Evolutionary conservation across 64 coral and sea anemone genomes (phyloP).

Genomic region (Porites lutea): DNA sequence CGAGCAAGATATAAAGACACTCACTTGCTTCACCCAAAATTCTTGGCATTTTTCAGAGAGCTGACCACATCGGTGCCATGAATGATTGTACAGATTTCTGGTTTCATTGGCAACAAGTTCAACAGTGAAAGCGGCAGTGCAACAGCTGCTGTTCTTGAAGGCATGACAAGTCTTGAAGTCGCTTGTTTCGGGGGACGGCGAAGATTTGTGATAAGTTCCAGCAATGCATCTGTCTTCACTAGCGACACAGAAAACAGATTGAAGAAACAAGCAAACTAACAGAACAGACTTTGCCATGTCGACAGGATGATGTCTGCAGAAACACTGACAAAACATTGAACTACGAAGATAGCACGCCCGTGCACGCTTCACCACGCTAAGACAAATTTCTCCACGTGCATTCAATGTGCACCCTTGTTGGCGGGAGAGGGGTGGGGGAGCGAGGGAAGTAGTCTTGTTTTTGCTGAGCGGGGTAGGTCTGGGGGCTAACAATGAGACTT

Average conservation of each 20-base stretch:
- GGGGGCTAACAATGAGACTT: no score
- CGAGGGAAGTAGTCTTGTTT: no score
- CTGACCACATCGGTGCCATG: constrained; percentile 51
- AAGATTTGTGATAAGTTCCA: constrained; percentile 29
- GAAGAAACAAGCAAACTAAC: background rate
- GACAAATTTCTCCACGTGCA: no score
- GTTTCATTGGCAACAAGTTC: constrained; percentile 36
- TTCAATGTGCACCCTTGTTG: no score
- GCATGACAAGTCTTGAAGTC: constrained; percentile 38
- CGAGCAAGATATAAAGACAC: background rate
- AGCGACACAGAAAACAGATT: background rate
- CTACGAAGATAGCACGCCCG: no score
- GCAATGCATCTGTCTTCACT: constrained; percentile 45
- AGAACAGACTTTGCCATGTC: background rate
- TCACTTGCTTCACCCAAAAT: constrained; percentile 67
- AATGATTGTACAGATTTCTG: constrained; percentile 63
- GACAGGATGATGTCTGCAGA: background rate
- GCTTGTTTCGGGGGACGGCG: constrained; percentile 24
- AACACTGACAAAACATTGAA: no score
- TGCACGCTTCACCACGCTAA: no score
- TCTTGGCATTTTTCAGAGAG: constrained; percentile 38
- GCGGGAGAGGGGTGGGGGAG: no score
- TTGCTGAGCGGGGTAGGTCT: no score
- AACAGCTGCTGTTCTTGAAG: constrained; percentile 34
- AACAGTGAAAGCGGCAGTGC: constrained; percentile 43